Conservation (phyloP, 2,797 vertebrate genomes). For the Hafferia zeledoni region DNA sequence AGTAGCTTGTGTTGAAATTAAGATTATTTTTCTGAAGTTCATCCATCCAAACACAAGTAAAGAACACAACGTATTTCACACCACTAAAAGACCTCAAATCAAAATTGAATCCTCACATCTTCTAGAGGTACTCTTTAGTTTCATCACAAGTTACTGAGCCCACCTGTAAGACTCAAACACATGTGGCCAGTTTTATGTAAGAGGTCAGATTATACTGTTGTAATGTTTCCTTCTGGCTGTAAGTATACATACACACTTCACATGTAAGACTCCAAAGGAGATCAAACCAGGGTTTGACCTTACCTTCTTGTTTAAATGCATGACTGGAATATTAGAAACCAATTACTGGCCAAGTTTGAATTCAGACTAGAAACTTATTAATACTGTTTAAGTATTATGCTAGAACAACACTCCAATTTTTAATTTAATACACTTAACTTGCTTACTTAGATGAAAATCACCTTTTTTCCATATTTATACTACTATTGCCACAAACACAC, state of each 20-base stretch:
- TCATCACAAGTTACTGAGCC: slow-evolving; percentile 33
- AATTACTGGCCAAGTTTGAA: neutral
- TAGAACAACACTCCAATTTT: neutral
- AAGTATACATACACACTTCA: neutral
- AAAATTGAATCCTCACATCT: slow-evolving; percentile 11
- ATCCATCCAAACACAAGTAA: neutral
- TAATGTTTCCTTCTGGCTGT: slow-evolving; percentile 8
- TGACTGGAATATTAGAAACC: neutral
- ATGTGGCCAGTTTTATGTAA: neutral
- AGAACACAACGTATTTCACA: neutral
- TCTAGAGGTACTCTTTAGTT: neutral
- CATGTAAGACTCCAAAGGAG: neutral
- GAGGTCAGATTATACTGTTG: neutral
- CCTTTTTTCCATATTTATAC: neutral
- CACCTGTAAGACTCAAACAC: slow-evolving; percentile 9
- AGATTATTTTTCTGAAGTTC: neutral
- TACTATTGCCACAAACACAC: neutral
- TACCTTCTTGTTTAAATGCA: slow-evolving; percentile 8
- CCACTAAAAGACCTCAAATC: neutral
- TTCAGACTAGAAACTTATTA: neutral
- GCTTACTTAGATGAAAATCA: neutral
- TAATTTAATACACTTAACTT: neutral
- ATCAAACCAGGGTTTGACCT: neutral
- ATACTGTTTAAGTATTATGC: neutral
- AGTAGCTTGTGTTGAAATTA: neutral